Conservation (phyloP, 2,113 vertebrate genomes). For the Acanthisitta chloris region DNA sequence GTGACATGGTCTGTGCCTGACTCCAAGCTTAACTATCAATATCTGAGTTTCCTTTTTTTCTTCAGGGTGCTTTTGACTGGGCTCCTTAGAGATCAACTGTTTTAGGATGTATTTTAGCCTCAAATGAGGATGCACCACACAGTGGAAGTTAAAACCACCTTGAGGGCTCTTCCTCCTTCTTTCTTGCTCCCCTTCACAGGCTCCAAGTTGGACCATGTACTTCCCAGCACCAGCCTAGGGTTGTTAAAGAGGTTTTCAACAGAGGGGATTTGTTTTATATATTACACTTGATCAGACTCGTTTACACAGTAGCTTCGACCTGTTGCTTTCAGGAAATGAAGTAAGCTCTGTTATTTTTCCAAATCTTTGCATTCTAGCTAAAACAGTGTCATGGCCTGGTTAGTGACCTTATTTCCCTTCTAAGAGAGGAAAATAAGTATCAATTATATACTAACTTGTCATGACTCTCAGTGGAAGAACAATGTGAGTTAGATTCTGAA, state of each 20-base stretch:
- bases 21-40: not conserved
- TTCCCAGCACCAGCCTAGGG: not conserved
- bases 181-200: not conserved
- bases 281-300: not conserved
- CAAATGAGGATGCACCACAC: not conserved
- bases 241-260: not conserved
- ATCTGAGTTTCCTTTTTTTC: not conserved
- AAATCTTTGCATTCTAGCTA: not conserved
- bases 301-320: not conserved
- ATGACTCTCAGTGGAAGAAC: not conserved
- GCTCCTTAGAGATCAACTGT: not conserved
- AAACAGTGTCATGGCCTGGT: accelerated
- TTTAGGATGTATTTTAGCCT: not conserved
- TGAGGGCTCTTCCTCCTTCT: not conserved
- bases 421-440: not conserved
- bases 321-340: not conserved
- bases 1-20: not conserved
- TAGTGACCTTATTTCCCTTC: not conserved
- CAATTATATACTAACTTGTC: not conserved
- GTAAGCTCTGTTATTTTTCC: not conserved
- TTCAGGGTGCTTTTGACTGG: not conserved
- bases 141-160: not conserved
- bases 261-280: not conserved
- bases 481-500: not conserved
- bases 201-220: not conserved